A percentile compares a stretch with the other conserved stretches of the same genome.
Conservation (phyloP, 2,888 invertebrate species). For the Zelleria hepariella region DNA sequence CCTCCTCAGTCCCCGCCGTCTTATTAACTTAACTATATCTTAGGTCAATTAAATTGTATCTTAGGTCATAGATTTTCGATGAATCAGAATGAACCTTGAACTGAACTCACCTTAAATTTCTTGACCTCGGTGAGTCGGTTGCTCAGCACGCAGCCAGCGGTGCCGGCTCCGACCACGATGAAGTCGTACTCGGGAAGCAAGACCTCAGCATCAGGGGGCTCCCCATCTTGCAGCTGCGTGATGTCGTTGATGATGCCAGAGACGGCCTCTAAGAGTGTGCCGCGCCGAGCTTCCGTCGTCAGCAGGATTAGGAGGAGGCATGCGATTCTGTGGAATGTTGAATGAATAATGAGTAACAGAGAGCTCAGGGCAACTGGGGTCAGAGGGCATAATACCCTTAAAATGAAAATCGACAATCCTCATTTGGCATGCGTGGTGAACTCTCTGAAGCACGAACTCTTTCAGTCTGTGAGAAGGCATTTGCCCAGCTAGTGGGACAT, state of each 20-base stretch:
- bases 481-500: too few relatives aligned
- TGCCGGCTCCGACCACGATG: conserved; percentile 51
- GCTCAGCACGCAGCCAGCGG: conserved; percentile 46
- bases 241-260: conserved; percentile 27
- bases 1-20: too few relatives aligned
- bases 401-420: too few relatives aligned
- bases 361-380: too few relatives aligned
- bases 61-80: too few relatives aligned
- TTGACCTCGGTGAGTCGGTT: conserved; percentile 50
- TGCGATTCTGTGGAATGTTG: background rate
- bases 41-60: too few relatives aligned
- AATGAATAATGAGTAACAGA: background rate
- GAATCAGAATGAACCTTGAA: too few relatives aligned
- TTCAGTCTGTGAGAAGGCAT: too few relatives aligned
- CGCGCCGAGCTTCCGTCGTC: conserved; percentile 16
- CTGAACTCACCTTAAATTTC: conserved; percentile 33
- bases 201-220: conserved; percentile 24
- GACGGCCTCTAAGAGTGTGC: conserved; percentile 26
- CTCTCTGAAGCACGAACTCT: too few relatives aligned
- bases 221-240: conserved; percentile 22
- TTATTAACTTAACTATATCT: too few relatives aligned
- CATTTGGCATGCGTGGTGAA: too few relatives aligned
- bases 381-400: too few relatives aligned
- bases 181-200: conserved; percentile 40
- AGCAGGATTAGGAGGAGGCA: background rate